Evolutionary conservation across 2,113 vertebrate species (phyloP).

Genomic region (Hyla sarda): DNA sequence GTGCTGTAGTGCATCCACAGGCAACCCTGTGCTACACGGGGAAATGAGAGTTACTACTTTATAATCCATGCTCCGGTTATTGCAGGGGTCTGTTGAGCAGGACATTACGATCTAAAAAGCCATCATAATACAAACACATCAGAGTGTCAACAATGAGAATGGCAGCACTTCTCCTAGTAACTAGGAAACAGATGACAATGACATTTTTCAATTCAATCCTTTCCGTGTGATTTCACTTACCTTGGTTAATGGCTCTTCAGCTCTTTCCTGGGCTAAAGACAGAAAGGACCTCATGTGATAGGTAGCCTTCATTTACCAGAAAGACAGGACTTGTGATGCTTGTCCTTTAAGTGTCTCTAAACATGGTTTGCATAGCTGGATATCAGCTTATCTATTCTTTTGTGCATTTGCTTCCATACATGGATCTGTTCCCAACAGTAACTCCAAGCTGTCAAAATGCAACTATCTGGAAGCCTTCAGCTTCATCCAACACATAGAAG

Average conservation of each 20-base stretch:
- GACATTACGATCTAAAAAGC: not conserved
- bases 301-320: slow-evolving; percentile 85
- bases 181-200: slow-evolving; percentile 13
- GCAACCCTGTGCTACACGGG: not conserved
- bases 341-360: slow-evolving; percentile 88
- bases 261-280: slow-evolving; percentile 66
- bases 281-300: slow-evolving; percentile 71
- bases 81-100: not conserved
- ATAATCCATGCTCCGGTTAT: not conserved
- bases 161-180: slow-evolving; percentile 17
- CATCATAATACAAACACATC: slow-evolving; percentile 1
- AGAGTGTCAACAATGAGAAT: slow-evolving; percentile 10
- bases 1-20: not conserved
- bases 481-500: slow-evolving; percentile 80
- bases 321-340: slow-evolving; percentile 77
- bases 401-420: slow-evolving; percentile 91
- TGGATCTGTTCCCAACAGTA: slow-evolving; percentile 88
- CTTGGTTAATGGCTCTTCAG: slow-evolving; percentile 68
- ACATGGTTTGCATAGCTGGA: slow-evolving; percentile 87
- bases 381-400: slow-evolving; percentile 89
- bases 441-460: slow-evolving; percentile 80
- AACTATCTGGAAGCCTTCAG: slow-evolving; percentile 84
- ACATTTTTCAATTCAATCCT: slow-evolving; percentile 20
- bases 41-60: slow-evolving; percentile 29
- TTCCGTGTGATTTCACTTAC: slow-evolving; percentile 73